These are phyloP conservation scores for Scelioninae gen. 1 DNA, from an alignment of 2,888 invertebrate species.

Conservation along the genomic window DNA sequence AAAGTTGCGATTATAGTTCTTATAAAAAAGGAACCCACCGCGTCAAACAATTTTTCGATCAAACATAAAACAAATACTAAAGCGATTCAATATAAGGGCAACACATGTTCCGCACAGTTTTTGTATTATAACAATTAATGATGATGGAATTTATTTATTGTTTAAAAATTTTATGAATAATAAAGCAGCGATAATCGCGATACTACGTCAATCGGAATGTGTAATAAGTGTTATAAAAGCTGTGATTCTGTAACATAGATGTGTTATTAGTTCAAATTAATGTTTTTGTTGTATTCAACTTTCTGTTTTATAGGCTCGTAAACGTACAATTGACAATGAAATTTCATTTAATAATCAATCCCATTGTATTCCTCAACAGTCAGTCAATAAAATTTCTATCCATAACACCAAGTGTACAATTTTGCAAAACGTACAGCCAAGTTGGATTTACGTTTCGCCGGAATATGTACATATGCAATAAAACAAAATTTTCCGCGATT, in stretches of 20 bases:
- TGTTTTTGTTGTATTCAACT: slow-evolving; percentile 24
- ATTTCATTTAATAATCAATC: slow-evolving; percentile 44
- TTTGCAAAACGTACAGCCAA: too few relatives aligned
- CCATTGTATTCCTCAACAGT: slow-evolving; percentile 22
- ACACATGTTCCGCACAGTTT: too few relatives aligned
- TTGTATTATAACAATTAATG: background rate
- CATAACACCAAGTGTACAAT: slow-evolving; percentile 7
- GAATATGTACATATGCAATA: too few relatives aligned
- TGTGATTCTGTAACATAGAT: background rate
- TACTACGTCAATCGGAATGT: background rate
- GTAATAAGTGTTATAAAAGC: slow-evolving; percentile 9
- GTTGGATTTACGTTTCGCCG: background rate
- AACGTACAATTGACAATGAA: slow-evolving; percentile 34
- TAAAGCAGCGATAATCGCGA: slow-evolving; percentile 20
- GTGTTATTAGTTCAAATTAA: slow-evolving; percentile 37
- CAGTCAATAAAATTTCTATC: background rate
- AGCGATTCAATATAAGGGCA: background rate
- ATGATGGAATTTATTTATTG: background rate
- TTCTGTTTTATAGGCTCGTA: slow-evolving; percentile 31
- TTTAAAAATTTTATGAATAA: slow-evolving; percentile 21
- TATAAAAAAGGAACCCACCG: slow-evolving; percentile 30
- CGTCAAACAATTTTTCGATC: background rate
- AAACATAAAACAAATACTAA: background rate
- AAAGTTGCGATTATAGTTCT: slow-evolving; percentile 28
- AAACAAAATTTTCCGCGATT: too few relatives aligned